phyloP scores from a whole-genome alignment of 1,140 invertebrate species.

The Drosophila serrata region DNA sequence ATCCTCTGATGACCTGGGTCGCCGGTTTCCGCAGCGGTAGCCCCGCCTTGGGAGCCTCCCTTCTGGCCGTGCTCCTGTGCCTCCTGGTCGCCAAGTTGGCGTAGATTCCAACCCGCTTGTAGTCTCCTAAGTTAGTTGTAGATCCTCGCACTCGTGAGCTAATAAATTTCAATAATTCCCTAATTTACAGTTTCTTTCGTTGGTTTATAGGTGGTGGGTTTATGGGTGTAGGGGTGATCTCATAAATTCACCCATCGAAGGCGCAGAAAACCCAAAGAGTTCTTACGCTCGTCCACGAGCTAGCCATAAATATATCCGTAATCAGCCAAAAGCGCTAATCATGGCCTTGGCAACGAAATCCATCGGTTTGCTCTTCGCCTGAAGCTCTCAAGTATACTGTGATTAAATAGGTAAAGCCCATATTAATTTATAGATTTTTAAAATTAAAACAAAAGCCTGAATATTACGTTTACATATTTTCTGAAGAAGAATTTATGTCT shows the following conservation, averaged over 20 bases:
- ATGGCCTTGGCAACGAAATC: constrained; percentile 27
- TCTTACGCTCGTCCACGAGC: neutral
- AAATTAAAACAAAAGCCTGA: neutral
- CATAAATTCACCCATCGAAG: constrained; percentile 34
- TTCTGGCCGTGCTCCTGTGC: constrained; percentile 49
- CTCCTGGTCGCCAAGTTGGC: constrained; percentile 52
- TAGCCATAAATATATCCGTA: constrained; percentile 21
- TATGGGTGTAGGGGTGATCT: constrained; percentile 12
- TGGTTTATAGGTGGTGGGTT: constrained; percentile 19
- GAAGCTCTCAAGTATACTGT: neutral
- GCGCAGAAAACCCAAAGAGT: neutral
- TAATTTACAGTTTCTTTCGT: constrained; percentile 22
- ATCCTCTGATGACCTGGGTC: constrained; percentile 66
- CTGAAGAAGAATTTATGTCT: neutral
- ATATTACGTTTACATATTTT: neutral
- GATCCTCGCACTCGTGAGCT: constrained; percentile 7
- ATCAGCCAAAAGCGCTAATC: constrained; percentile 8
- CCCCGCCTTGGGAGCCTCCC: constrained; percentile 55
- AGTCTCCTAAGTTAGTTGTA: constrained; percentile 31
- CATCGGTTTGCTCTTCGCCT: neutral
- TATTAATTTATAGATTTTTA: constrained; percentile 4
- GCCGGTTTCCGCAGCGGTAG: constrained; percentile 46
- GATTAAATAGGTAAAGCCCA: neutral
- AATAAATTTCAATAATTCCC: constrained; percentile 29
- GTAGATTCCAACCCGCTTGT: neutral